phyloP scores from a whole-genome alignment of 2,888 invertebrate genomes.

The Brenthis daphne region DNA sequence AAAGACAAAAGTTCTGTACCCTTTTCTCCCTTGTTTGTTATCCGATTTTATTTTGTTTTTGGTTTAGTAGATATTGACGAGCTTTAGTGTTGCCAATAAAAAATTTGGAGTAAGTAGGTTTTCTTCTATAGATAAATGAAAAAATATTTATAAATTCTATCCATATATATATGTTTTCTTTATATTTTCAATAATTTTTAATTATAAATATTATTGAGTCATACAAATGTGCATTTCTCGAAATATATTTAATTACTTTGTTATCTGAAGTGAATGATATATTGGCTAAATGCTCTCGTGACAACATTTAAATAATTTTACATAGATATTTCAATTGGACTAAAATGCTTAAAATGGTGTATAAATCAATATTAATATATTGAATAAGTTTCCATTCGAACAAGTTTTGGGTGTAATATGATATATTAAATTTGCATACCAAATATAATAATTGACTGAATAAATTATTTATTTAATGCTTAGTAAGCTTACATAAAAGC shows the following conservation, averaged over 20 bases:
- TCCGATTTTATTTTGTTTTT: no score
- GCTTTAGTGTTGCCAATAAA: no score
- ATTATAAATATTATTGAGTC: not conserved
- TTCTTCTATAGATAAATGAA: no score
- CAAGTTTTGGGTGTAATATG: no score
- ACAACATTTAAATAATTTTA: conserved; percentile 26
- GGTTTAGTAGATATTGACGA: no score
- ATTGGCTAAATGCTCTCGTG: conserved; percentile 14
- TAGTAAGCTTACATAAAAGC: no score
- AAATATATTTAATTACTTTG: conserved; percentile 19
- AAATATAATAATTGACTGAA: not conserved
- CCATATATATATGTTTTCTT: no score
- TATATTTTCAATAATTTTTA: not conserved
- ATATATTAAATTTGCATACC: not conserved
- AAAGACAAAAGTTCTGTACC: no score
- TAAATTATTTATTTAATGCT: no score
- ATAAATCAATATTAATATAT: conserved; percentile 8
- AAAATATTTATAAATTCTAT: no score
- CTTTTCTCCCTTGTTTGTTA: no score
- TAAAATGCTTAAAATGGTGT: conserved; percentile 4
- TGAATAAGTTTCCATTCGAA: not conserved
- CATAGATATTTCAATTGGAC: conserved; percentile 14
- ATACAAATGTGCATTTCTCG: conserved; percentile 2
- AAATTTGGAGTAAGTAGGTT: no score
- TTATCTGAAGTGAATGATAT: conserved; percentile 18